phyloP scores from a whole-genome alignment of 2,888 invertebrate species.

The Syritta pipiens region DNA sequence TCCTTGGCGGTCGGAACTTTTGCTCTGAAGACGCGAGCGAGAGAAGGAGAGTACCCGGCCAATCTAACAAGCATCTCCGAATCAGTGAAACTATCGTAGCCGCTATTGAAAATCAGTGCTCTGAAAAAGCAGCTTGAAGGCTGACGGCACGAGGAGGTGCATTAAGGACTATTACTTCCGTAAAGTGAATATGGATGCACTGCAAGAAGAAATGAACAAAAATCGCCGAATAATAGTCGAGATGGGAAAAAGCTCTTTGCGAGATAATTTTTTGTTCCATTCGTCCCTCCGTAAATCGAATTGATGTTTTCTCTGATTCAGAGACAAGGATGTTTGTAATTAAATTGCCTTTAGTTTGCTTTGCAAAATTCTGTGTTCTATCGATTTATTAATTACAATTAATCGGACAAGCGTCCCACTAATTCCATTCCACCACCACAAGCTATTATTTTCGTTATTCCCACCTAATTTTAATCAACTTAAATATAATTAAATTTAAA shows the following conservation, averaged over 20 bases:
- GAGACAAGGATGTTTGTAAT: conserved; percentile 11
- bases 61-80: conserved; percentile 59
- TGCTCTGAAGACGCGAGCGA: conserved; percentile 53
- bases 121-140: conserved; percentile 51
- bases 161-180: conserved; percentile 53
- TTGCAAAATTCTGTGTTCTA: no score
- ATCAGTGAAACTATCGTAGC: conserved; percentile 28
- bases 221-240: background rate
- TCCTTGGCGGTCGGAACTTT: conserved; percentile 53
- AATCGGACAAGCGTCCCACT: conserved; percentile 24
- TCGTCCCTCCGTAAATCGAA: no score
- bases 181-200: conserved; percentile 44
- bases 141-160: conserved; percentile 49
- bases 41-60: conserved; percentile 7
- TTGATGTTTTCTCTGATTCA: background rate
- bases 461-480: conserved; percentile 50
- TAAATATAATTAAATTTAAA: conserved; percentile 46
- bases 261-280: conserved; percentile 9
- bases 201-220: conserved; percentile 17
- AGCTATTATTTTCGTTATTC: conserved; percentile 45
- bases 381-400: conserved; percentile 32
- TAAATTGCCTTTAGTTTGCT: no score
- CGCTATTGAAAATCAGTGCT: conserved; percentile 55
- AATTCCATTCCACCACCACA: conserved; percentile 23
- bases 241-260: background rate